Conservation (phyloP, 2,888 invertebrate genomes). For the Hymenopus coronatus region DNA sequence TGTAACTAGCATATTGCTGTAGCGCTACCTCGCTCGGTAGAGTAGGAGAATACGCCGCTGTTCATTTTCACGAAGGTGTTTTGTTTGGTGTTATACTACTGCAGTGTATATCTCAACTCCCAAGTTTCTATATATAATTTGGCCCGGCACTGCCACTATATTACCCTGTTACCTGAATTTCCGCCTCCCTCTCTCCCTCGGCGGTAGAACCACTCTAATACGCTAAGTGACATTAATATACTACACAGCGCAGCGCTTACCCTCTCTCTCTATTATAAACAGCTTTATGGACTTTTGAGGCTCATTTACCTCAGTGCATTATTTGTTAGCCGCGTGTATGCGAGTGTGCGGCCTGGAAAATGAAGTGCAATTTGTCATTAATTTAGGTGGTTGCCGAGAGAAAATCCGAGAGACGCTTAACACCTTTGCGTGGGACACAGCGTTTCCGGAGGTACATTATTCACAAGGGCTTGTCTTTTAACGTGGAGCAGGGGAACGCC, state of each 20-base stretch:
- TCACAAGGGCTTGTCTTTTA: not conserved
- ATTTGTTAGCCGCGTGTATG: constrained; percentile 4
- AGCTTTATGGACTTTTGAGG: constrained; percentile 22
- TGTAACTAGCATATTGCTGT: too few species aligned
- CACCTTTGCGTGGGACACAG: not conserved
- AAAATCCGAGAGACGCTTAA: not conserved
- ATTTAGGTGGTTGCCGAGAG: not conserved
- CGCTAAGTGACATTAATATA: constrained; percentile 21
- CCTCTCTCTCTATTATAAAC: constrained; percentile 12
- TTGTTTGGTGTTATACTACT: not conserved
- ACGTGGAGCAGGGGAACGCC: not conserved
- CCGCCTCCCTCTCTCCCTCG: not conserved
- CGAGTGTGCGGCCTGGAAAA: not conserved
- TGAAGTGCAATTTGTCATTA: constrained; percentile 20
- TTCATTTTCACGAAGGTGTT: not conserved
- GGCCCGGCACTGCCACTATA: not conserved
- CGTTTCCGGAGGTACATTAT: not conserved
- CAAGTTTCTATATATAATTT: not conserved
- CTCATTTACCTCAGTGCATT: constrained; percentile 19
- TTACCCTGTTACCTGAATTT: constrained; percentile 11
- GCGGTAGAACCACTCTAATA: not conserved
- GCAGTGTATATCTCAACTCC: not conserved
- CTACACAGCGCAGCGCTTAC: not conserved
- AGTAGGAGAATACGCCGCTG: not conserved
- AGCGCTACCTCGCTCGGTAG: too few species aligned